Conservation (phyloP, 1,140 invertebrate species). For the Brachystomella parvula region DNA sequence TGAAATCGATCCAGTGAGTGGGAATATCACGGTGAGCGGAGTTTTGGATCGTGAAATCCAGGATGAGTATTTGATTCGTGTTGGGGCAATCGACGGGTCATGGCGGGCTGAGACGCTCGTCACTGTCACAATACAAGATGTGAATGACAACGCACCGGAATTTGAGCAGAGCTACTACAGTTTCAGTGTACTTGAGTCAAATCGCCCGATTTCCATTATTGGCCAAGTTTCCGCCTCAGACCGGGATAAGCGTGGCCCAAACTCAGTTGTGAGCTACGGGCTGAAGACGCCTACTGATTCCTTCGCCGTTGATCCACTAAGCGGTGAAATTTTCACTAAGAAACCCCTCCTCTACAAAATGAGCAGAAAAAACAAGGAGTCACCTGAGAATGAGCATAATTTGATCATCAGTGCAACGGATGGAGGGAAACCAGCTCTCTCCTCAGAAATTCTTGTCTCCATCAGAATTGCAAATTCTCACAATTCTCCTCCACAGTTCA, state of each 20-base stretch:
- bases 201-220: constrained; percentile 66
- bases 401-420: constrained; percentile 75
- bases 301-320: constrained; percentile 81
- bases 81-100: constrained; percentile 75
- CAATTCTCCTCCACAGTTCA: constrained; percentile 76
- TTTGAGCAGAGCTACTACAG: constrained; percentile 79
- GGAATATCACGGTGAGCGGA: constrained; percentile 82
- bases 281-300: constrained; percentile 80
- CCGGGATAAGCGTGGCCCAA: constrained; percentile 84
- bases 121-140: constrained; percentile 87
- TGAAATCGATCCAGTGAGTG: constrained; percentile 72
- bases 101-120: constrained; percentile 80
- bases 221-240: constrained; percentile 82
- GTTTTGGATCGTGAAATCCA: constrained; percentile 76
- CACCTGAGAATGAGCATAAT: constrained; percentile 78
- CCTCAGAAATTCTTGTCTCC: constrained; percentile 68
- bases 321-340: constrained; percentile 81
- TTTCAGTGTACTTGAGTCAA: constrained; percentile 81
- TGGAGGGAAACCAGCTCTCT: constrained; percentile 85
- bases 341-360: constrained; percentile 71
- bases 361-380: constrained; percentile 56
- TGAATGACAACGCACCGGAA: constrained; percentile 83
- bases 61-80: constrained; percentile 82
- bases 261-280: constrained; percentile 85
- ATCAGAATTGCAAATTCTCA: constrained; percentile 87